Base-by-base conservation (phyloP, 2,888 invertebrate genomes). In the Cremastobaeus sp. region DNA sequence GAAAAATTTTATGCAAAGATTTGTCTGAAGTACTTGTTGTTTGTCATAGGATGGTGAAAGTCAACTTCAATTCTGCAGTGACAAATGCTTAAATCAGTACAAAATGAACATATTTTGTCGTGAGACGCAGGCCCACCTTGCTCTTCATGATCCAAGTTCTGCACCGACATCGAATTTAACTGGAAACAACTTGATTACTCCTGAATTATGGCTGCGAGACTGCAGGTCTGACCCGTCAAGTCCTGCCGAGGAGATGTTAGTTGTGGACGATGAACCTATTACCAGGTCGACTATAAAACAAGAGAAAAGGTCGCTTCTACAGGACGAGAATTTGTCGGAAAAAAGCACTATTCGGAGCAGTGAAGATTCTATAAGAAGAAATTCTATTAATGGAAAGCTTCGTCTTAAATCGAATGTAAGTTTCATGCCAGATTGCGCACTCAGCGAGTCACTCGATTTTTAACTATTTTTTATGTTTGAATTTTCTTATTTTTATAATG, bases 91-190 rank as follows among this genome's bases (percentile, higher is more conserved):
- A 78, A 97, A 96, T 86, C 96, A 97, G 88, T 97, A 97, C 90
- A 97, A 97, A 89, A 97, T 97, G 96, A 96, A 96, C 88, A 96
- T 97, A 77, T 97, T 97, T 89, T 97, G 97, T 88, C 92, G 94
- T 50, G 97, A 97, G 89, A 96, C 97, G 3, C 94, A 96, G 85
- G 96, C 96, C 4, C 96, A 96, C 86, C 90, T 97, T 66, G 95
- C 96, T 85, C 92, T 96, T 60, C 90, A 90, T 74, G 84, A 82
- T 15, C 64, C 83, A 12, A 79, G 68, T 14, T 77, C 74, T 18
- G 65, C 84, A 78, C 82, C 32, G 72, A 70, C 73, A n/a, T 32
- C 74, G 45, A 74, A 70, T 45, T 62, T 32, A 76, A 79, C 32
- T 64, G 89, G 86, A 81, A 88, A 88, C 48, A 90, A 89, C 78